phyloP scores from a whole-genome alignment of 2,888 invertebrate species.

The Molanna angustata region DNA sequence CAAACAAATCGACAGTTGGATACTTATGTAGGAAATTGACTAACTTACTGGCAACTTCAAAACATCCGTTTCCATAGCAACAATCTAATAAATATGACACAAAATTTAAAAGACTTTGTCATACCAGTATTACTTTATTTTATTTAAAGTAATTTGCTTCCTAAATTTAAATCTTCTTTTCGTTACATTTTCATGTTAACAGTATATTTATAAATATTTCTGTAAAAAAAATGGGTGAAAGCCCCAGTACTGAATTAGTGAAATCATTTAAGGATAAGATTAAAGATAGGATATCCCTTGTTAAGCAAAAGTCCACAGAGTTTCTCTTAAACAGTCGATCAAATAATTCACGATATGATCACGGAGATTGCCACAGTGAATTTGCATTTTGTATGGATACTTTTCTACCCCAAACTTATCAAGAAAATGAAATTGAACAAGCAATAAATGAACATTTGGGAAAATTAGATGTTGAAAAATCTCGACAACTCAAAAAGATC shows the following conservation, averaged over 20 bases:
- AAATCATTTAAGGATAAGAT: constrained; percentile 25
- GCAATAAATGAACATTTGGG: constrained; percentile 11
- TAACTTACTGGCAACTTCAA: too few relatives aligned
- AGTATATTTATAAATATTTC: too few relatives aligned
- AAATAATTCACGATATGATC: constrained; percentile 4
- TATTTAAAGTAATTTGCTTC: too few relatives aligned
- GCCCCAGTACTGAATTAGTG: not conserved
- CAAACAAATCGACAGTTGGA: too few relatives aligned
- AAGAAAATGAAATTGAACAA: constrained; percentile 22
- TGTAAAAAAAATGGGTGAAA: constrained; percentile 13
- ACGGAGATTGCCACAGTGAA: not conserved
- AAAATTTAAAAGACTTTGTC: not conserved
- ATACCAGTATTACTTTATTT: too few relatives aligned
- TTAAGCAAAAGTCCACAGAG: constrained; percentile 27
- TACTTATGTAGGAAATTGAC: too few relatives aligned
- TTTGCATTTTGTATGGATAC: constrained; percentile 9
- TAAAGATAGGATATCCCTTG: constrained; percentile 19
- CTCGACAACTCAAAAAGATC: constrained; percentile 12
- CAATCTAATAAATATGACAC: not conserved
- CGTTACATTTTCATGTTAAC: not conserved
- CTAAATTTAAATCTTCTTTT: too few relatives aligned
- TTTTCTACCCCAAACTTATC: constrained; percentile 15
- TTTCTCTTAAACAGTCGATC: constrained; percentile 18
- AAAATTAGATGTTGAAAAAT: constrained; percentile 17
- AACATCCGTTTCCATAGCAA: not conserved